A percentile compares a stretch with the other conserved stretches of the same genome.
Conservation (phyloP, 92 coral and sea anemone species). For the Galaxea fascicularis region DNA sequence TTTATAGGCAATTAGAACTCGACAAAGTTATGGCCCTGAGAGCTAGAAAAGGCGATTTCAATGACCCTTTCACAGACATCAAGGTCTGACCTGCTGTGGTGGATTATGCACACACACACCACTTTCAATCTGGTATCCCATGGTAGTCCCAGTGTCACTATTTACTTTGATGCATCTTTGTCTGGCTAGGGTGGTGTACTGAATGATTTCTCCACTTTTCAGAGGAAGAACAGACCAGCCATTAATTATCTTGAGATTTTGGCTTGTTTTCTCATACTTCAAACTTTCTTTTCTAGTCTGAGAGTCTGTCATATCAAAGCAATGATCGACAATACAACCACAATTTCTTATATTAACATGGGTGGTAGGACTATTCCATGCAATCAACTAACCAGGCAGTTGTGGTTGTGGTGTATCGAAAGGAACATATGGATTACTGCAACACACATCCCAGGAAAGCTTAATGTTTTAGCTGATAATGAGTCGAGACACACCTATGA, state of each 20-base stretch:
- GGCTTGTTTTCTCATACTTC: constrained; percentile 49
- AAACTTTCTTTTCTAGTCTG: constrained; percentile 25
- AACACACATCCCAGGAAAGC: constrained; percentile 67
- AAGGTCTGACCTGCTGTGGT: constrained; percentile 53
- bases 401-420: constrained; percentile 67
- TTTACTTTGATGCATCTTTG: constrained; percentile 57
- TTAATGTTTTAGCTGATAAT: constrained; percentile 68
- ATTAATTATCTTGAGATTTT: constrained; percentile 51
- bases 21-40: constrained; percentile 35
- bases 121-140: constrained; percentile 29
- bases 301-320: constrained; percentile 32
- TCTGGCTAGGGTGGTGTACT: constrained; percentile 51
- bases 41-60: constrained; percentile 36
- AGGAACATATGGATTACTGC: constrained; percentile 51
- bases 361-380: constrained; percentile 51
- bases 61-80: constrained; percentile 40
- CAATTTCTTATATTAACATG: constrained; percentile 50
- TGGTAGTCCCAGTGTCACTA: constrained; percentile 28
- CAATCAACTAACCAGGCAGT: constrained; percentile 39
- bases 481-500: constrained; percentile 36
- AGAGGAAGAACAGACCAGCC: constrained; percentile 3
- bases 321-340: constrained; percentile 72
- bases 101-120: constrained; percentile 23
- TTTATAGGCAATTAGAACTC: constrained; percentile 18
- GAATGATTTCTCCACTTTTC: constrained; percentile 18